Percentiles rank a stretch among this genome's conserved stretches.
phyloP scores from a whole-genome alignment of 2,797 vertebrate species.

The Rhodeus uyekii region DNA sequence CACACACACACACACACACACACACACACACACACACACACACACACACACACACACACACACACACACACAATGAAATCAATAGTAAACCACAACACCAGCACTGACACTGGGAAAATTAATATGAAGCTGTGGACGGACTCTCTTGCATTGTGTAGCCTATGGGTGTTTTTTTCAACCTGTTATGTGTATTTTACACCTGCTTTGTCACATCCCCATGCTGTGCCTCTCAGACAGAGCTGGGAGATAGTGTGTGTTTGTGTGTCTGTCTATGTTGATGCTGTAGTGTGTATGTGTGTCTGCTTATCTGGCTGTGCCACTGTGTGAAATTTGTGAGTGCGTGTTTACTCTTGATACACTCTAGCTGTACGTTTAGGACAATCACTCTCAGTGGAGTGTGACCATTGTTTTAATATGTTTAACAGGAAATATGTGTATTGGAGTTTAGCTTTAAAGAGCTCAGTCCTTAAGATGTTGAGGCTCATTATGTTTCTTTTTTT shows the following conservation, averaged over 20 bases:
- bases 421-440: slow-evolving; percentile 16
- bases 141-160: not conserved
- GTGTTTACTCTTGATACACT: slow-evolving; percentile 25
- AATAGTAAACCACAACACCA: not conserved
- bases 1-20: too few relatives aligned
- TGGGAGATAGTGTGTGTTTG: not conserved
- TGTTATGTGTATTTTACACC: slow-evolving; percentile 21
- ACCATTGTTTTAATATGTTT: slow-evolving; percentile 21
- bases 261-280: not conserved
- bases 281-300: not conserved
- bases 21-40: too few relatives aligned
- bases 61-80: not conserved
- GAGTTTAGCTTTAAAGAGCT: not conserved
- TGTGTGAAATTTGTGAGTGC: not conserved
- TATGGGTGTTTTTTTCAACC: not conserved
- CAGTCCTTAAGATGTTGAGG: not conserved
- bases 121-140: not conserved
- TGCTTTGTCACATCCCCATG: slow-evolving; percentile 7
- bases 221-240: not conserved
- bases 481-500: not conserved
- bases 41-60: too few relatives aligned
- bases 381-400: slow-evolving; percentile 5
- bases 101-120: not conserved
- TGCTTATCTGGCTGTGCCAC: slow-evolving; percentile 23
- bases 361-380: not conserved